These are phyloP conservation scores for Zosterops hypoxanthus DNA, from an alignment of 2,113 vertebrate genomes.

Conservation along the genomic window DNA sequence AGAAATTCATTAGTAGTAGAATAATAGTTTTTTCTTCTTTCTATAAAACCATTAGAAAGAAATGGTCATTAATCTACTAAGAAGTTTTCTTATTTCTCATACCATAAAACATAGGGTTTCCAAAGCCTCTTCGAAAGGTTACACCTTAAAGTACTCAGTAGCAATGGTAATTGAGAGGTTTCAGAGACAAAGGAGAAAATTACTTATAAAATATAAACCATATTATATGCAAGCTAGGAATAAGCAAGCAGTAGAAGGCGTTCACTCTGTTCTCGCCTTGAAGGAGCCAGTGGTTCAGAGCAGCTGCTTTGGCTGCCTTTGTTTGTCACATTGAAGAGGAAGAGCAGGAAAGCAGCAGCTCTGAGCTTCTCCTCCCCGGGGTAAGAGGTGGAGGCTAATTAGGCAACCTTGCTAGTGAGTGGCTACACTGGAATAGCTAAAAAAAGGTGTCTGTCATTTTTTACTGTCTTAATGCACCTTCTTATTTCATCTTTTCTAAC, in stretches of 20 bases:
- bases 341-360: neutral
- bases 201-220: neutral
- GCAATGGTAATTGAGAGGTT: neutral
- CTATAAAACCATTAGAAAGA: neutral
- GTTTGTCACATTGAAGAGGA: neutral
- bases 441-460: neutral
- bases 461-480: neutral
- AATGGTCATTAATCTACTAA: neutral
- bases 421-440: neutral
- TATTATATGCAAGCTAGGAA: neutral
- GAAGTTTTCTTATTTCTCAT: neutral
- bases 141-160: neutral
- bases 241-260: neutral
- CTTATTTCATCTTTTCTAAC: neutral
- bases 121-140: neutral
- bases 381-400: conserved; percentile 14
- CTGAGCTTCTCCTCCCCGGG: conserved; percentile 8
- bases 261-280: neutral
- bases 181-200: neutral
- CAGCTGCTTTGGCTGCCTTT: conserved; percentile 23
- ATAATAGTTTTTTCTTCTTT: neutral
- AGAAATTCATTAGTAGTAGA: neutral
- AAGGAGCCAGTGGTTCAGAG: neutral
- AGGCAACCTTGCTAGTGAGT: neutral
- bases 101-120: neutral